These are phyloP conservation scores for Pammene fasciana DNA, from an alignment of 2,888 invertebrate species.

Conservation along the genomic window DNA sequence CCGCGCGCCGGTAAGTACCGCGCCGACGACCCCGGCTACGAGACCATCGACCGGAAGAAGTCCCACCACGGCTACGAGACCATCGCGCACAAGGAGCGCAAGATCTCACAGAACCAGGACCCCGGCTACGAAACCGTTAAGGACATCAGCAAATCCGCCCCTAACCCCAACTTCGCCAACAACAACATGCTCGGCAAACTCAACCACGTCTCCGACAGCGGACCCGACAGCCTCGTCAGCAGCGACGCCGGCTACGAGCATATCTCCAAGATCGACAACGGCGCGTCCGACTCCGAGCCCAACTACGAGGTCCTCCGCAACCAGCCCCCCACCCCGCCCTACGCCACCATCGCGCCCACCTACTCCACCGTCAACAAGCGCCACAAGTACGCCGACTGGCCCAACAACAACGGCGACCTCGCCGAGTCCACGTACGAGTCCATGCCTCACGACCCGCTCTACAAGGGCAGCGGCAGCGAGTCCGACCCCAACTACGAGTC, in stretches of 20 bases:
- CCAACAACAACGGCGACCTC: conserved; percentile 79
- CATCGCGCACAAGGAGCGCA: conserved; percentile 73
- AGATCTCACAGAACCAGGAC: conserved; percentile 77
- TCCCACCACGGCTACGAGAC: conserved; percentile 85
- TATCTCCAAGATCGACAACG: conserved; percentile 77
- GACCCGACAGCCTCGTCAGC: conserved; percentile 84
- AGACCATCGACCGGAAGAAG: conserved; percentile 78
- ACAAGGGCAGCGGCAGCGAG: conserved; percentile 87
- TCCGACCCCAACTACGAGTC: conserved; percentile 89
- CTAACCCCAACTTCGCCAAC: conserved; percentile 59
- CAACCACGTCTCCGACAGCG: conserved; percentile 75
- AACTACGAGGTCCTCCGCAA: conserved; percentile 90
- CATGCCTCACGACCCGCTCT: conserved; percentile 85
- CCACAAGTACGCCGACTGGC: conserved; percentile 80
- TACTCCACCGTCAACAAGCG: conserved; percentile 84
- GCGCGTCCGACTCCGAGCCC: conserved; percentile 87
- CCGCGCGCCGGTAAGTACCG: conserved; percentile 61
- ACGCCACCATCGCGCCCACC: conserved; percentile 78
- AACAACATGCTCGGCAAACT: conserved; percentile 64
- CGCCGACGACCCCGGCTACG: conserved; percentile 79
- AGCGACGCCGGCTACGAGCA: conserved; percentile 90
- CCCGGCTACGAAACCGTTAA: conserved; percentile 86
- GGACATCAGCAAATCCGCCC: conserved; percentile 63
- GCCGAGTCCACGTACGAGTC: conserved; percentile 91
- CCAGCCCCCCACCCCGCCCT: conserved; percentile 78